Evolutionary conservation across 1,140 invertebrate species (phyloP), one percentile per base, ranked within the genome.

Genomic region (Drosophila melanica): DNA sequence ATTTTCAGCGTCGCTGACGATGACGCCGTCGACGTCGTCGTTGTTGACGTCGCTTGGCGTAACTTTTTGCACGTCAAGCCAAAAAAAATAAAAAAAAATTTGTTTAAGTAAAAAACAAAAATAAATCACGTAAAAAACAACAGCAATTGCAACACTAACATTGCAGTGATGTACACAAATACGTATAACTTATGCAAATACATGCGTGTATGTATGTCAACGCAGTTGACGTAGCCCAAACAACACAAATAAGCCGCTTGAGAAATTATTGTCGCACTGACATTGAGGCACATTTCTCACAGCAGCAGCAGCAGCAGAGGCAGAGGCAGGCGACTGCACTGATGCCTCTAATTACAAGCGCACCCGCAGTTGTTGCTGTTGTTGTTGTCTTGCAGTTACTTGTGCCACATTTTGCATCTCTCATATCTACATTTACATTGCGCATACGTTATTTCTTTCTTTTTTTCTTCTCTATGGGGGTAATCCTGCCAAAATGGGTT

Each of bases 1-100:
- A 91, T 91, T 90, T 90, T 82, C 73, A 90, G 75, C 90, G 78
- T 90, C 73, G 82, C 84, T 86, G 82, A 75, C 82, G 81, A 87
- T 87, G 81, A 86, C 81, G 81, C 81, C 81, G 81, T 23, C 14
- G 51, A 86, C 81, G 81, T 82, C 81, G 81, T 23, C 14, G 51
- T 37, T 47, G 35, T 63, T 63, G 59, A 62, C 65, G 65, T 74
- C 33, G 58, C 41, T 69, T 54, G 65, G 64, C 57, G 57, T 57
- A 74, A 62, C 71, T 54, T 70, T 70, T 70, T 70, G 66, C 66
- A 70, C 72, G 72, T 70, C 66, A 58, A 64, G 18, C 27, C 48
- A 47, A 59, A 47, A 62, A 51, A 47, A 64, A 6, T 20, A 62
- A 59, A 60, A 27, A 73, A 60, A 45, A 47, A 35, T 39, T 20